phyloP scores from a whole-genome alignment of 1,140 invertebrate genomes.

The Limonius californicus region DNA sequence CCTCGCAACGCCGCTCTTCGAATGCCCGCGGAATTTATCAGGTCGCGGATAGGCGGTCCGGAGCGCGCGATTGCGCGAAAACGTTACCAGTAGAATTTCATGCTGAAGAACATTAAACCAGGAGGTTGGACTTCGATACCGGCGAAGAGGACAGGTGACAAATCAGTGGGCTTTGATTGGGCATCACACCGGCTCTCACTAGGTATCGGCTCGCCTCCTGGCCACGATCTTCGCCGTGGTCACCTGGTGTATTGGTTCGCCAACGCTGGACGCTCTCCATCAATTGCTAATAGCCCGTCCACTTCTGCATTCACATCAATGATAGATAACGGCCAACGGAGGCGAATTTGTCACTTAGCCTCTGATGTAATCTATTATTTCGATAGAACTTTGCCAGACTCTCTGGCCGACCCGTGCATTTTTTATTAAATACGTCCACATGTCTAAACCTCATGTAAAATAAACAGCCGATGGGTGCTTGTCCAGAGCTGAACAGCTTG shows the following conservation, averaged over 20 bases:
- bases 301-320: conserved; percentile 2
- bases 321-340: neutral
- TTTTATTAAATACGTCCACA: neutral
- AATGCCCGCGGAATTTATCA: conserved; percentile 33
- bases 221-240: conserved; percentile 19
- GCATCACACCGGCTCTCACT: conserved; percentile 20
- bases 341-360: neutral
- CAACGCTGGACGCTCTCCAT: conserved; percentile 27
- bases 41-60: conserved; percentile 26
- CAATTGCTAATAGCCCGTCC: conserved; percentile 33
- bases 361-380: conserved; percentile 4
- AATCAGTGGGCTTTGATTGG: conserved; percentile 43
- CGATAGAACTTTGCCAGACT: neutral
- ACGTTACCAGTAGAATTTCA: conserved; percentile 37
- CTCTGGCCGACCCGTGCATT: neutral
- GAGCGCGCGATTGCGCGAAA: conserved; percentile 37
- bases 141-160: conserved; percentile 41
- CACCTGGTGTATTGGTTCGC: neutral
- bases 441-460: neutral
- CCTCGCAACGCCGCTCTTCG: conserved; percentile 27
- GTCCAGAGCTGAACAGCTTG: too few relatives aligned
- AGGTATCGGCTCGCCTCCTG: conserved; percentile 23
- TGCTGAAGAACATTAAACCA: conserved; percentile 16
- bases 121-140: conserved; percentile 35
- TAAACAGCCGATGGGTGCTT: too few relatives aligned